Evolutionary conservation across 2,113 vertebrate species (phyloP), one percentile per base, ranked within the genome.

Genomic region (Rhinoderma darwinii): DNA sequence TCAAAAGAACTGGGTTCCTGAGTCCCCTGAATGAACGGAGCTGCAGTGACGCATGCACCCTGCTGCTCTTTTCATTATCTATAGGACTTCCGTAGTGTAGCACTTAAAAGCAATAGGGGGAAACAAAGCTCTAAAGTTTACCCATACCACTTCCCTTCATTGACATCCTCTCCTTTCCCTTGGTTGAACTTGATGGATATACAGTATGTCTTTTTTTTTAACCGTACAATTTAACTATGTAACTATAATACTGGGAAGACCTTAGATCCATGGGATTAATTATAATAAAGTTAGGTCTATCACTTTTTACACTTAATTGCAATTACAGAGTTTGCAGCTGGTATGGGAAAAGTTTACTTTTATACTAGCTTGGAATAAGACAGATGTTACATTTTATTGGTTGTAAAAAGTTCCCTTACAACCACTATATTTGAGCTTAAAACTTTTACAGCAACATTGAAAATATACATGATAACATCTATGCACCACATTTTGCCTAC

Each of bases 341-440:
- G 63, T 86, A 79, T 20, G 47, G 84, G 43, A 68, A 80, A 56
- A 68, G n/a, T 80, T 73, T 66, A 50, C 50, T 39, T 77, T 84
- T 63, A 77, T 77, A 47, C 54, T 37, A 76, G 39, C 56, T 76
- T 63, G 22, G 75, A 84, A 47, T 80, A 73, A 73, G 78, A 79
- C 84, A 79, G 84, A 86, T 86, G 84, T 51, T 79, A 27, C 7
- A 32, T 80, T 79, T 86, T 86, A 86, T 79, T 79, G 75, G 76
- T 17, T 78, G 63, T 79, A 66, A 80, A 79, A 86, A 72, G 37
- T 72, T 86, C 61, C 47, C 61, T 78, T 22, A 56, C 30, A 66
- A 66, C 54, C 20, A 35, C 37, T 20, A 85, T 54, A 63, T 35
- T 78, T 44, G 17, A 77, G 51, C 47, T 51, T 70, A 79, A 86